Base-by-base conservation (phyloP, 2,113 vertebrate genomes). In the Numenius arquata region DNA sequence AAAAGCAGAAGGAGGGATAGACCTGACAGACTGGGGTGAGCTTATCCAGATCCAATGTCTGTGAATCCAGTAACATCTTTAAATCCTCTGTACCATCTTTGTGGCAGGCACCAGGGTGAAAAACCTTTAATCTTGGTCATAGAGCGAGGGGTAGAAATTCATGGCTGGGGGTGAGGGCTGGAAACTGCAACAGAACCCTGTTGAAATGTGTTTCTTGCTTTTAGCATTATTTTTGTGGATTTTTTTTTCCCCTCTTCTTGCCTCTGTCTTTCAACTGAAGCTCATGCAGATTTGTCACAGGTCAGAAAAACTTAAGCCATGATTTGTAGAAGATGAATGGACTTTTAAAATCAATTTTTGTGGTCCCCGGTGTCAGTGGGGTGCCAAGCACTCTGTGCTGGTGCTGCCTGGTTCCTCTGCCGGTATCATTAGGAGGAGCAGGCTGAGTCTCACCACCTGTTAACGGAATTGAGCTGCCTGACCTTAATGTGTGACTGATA, bases 401-500 rank as follows among this genome's bases (percentile, higher is more conserved):
- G 67, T 56, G 52, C 66, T 93, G 85, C 82, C 67, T 4, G 8
- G 71, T 85, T 82, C 89, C 67, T 89, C 66, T 68, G 73, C 81
- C 5, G 6, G 45, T 72, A 26, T 80, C 88, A 83, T 92, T 93
- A 93, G 47, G 85, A 70, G 67, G 32, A 80, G 26, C 71, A 91
- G 63, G 62, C 62, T 62, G 53, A 95, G 47, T 48, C 75, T 93
- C 6, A 3, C 50, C 1, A 11, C 80, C 38, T 53, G 67, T 66
- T 95, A 94, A 93, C 83, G 75, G 90, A 90, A 83, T 70, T 53
- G 75, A 91, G 90, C 90, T 96, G 83, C 90, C 85, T 91, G 93
- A 93, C 93, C 95, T 96, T 88, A 95, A 88, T 70, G 72, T 88
- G 90, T 95, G 95, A 87, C 85, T 93, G 82, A 80, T 90, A 80